Evolutionary conservation across 1,140 invertebrate species (phyloP).

Genomic region (Drosophila ambigua): DNA sequence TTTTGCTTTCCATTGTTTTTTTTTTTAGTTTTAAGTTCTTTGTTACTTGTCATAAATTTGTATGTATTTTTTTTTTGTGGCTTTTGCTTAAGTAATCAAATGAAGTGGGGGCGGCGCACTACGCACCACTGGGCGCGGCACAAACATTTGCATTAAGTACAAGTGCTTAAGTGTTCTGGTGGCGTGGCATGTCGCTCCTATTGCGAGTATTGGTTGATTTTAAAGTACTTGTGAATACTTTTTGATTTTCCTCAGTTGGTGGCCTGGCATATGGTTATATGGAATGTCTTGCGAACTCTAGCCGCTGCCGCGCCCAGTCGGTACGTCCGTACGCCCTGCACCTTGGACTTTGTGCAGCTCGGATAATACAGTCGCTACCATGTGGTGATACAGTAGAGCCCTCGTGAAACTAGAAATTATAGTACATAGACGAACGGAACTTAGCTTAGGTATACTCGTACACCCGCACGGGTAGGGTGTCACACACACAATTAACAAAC

Average conservation of each 20-base stretch:
- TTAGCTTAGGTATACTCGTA: constrained; percentile 44
- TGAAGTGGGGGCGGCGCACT: constrained; percentile 49
- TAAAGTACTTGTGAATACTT: constrained; percentile 67
- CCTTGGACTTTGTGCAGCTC: constrained; percentile 46
- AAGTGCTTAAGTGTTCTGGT: constrained; percentile 66
- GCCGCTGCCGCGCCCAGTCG: constrained; percentile 67
- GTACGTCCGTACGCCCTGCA: constrained; percentile 61
- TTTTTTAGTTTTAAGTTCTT: constrained; percentile 9
- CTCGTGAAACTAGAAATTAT: constrained; percentile 44
- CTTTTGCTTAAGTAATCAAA: constrained; percentile 68
- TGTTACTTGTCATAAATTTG: constrained; percentile 29
- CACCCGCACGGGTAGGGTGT: too few relatives aligned
- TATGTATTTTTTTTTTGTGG: constrained; percentile 45
- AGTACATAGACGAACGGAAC: constrained; percentile 66
- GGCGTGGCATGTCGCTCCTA: constrained; percentile 4
- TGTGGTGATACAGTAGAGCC: constrained; percentile 53
- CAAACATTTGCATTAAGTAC: constrained; percentile 69
- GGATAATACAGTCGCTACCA: constrained; percentile 49
- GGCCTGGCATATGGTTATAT: constrained; percentile 34
- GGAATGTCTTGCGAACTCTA: constrained; percentile 58
- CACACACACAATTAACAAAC: constrained; percentile 67
- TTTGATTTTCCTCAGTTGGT: constrained; percentile 30
- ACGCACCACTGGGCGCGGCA: constrained; percentile 57
- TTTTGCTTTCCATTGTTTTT: constrained; percentile 21
- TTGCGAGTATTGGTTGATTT: constrained; percentile 26